Conservation (phyloP, 2,888 invertebrate species). For the Trissolcus brochymenae region DNA sequence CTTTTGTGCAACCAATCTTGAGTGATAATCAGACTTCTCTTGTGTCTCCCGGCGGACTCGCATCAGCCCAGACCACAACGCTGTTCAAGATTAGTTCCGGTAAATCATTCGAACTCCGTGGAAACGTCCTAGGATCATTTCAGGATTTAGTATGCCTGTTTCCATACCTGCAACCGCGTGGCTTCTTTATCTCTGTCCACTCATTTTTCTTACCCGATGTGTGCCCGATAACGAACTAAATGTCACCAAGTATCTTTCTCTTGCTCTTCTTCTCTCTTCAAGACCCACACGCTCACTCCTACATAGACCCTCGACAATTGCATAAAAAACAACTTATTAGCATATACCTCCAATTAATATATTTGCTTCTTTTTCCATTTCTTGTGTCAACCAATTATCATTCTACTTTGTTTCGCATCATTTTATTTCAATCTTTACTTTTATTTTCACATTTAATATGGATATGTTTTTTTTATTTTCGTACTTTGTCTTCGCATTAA, state of each 20-base stretch:
- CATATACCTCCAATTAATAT: constrained; percentile 29
- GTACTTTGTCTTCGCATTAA: too few species aligned
- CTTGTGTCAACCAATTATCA: neutral
- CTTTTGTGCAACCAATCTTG: constrained; percentile 72
- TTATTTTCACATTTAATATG: too few species aligned
- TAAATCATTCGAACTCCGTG: constrained; percentile 73
- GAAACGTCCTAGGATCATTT: constrained; percentile 67
- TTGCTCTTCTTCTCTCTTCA: constrained; percentile 1
- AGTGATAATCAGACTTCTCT: constrained; percentile 74
- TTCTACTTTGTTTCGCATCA: neutral
- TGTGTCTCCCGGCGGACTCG: constrained; percentile 66
- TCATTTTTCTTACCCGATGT: constrained; percentile 63
- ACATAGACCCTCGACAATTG: constrained; percentile 37
- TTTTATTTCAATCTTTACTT: neutral
- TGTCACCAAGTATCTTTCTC: constrained; percentile 41
- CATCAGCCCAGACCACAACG: constrained; percentile 63
- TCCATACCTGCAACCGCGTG: constrained; percentile 61
- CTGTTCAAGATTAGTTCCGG: constrained; percentile 71
- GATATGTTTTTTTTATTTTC: too few species aligned
- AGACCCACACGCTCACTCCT: constrained; percentile 45
- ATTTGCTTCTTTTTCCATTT: neutral
- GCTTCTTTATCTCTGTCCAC: constrained; percentile 59
- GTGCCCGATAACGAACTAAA: constrained; percentile 67
- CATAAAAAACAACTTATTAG: constrained; percentile 24
- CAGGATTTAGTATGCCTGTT: constrained; percentile 70